Evolutionary conservation across 2,113 vertebrate genomes (phyloP), one percentile per base, ranked within the genome.

Genomic region (Guaruba guarouba): DNA sequence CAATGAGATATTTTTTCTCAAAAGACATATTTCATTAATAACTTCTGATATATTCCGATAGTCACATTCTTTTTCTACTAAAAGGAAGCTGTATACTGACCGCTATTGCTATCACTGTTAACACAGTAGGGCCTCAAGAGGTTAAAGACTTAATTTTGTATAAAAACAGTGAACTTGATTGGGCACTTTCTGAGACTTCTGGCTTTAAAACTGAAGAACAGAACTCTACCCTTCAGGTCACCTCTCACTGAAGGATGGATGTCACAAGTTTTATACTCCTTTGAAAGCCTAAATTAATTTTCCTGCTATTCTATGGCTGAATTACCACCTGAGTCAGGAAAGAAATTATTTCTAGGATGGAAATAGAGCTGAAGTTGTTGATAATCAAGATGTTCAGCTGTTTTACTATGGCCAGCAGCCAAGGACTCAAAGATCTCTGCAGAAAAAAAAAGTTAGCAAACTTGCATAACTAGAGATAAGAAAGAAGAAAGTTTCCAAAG

Each of bases 281-380:
- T 93, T 76, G 90, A 86, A 93, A 88, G 41, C 41, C 12, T 17
- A 85, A 73, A n/a, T 79, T 92, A 41, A 69, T 92, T 88, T 93
- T 95, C 90, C 88, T 97, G 94, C 92, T 95, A 80, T 93, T 94
- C 82, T 57, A 29, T 90, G 37, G 18, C 59, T 87, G 71, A 89
- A 67, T 67, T 86, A 43, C 77, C 77, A 89, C 77, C 83, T 78
- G 77, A 93, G 28, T 76, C 88, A 95, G 90, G 95, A 93, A 90
- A 95, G 44, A 85, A 85, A 93, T 90, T 73, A 90, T 94, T 92
- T 88, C 90, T 88, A 94, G 88, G 92, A 80, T 94, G 92, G 92
- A 95, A 96, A 90, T 94, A 55, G 62, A 87, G 75, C 62, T 91
- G 95, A 94, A 95, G 85, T 44, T 93, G 70, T 85, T 94, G 90